Evolutionary conservation across 2,113 vertebrate genomes (phyloP).

Genomic region (Garra rufa): DNA sequence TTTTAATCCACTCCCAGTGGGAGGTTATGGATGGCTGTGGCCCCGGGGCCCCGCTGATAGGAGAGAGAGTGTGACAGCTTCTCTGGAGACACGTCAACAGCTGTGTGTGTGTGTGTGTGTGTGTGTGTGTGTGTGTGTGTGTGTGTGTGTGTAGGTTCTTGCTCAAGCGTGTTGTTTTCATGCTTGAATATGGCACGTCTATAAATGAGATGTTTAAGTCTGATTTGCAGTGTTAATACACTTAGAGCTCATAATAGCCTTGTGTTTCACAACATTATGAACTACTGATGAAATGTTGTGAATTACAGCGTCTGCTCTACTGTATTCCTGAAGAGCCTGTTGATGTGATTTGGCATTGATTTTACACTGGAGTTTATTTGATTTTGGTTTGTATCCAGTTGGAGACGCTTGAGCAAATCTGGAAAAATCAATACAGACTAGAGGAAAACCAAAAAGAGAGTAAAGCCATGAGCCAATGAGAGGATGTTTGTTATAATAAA

Average conservation of each 20-base stretch:
- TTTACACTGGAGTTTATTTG: not conserved
- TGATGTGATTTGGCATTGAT: not conserved
- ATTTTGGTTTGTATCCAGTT: not conserved
- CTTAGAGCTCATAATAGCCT: not conserved
- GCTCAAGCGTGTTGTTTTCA: slow-evolving; percentile 7
- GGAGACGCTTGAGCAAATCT: not conserved
- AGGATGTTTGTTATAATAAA: not conserved
- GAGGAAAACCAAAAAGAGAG: not conserved
- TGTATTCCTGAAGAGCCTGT: not conserved
- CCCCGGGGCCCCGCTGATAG: slow-evolving; percentile 67
- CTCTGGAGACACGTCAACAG: not conserved
- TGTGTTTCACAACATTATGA: not conserved
- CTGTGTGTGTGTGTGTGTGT: not conserved
- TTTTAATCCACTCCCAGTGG: slow-evolving; percentile 69
- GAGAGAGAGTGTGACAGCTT: not conserved
- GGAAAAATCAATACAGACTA: not conserved
- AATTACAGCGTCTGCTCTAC: not conserved
- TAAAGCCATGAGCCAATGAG: not conserved
- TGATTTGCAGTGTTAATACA: not conserved
- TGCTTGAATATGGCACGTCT: not conserved
- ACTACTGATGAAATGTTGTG: not conserved
- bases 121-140: not conserved
- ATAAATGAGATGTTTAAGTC: not conserved
- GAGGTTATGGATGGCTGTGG: slow-evolving; percentile 59
- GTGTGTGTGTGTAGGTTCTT: not conserved